These are phyloP conservation scores for Aspidiotus destructor DNA, from an alignment of 2,888 invertebrate genomes.

Conservation along the genomic window DNA sequence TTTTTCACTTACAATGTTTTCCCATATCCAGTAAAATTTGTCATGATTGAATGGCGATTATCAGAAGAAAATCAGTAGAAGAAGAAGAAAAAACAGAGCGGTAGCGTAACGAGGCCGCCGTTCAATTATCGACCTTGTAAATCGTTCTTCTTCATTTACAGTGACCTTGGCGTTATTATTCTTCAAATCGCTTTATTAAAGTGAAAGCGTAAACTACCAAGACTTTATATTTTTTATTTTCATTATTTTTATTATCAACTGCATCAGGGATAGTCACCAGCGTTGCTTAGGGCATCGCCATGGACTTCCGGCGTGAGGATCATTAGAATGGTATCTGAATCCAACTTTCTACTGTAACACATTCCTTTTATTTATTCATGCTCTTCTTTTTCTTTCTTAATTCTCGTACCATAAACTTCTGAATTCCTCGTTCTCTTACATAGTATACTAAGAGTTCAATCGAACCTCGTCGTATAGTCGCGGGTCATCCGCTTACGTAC, in stretches of 20 bases:
- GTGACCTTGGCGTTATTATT: constrained; percentile 32
- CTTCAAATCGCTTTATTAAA: constrained; percentile 31
- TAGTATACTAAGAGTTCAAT: too few species aligned
- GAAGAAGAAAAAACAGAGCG: constrained; percentile 19
- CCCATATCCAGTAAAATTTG: background rate
- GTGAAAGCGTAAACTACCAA: constrained; percentile 30
- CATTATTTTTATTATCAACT: constrained; percentile 24
- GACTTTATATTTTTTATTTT: constrained; percentile 11
- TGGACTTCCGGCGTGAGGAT: constrained; percentile 16
- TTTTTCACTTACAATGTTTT: too few species aligned
- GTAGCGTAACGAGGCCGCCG: constrained; percentile 30
- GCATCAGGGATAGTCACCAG: constrained; percentile 28
- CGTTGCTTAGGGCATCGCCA: constrained; percentile 18
- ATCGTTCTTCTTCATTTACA: constrained; percentile 32
- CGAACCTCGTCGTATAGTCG: background rate
- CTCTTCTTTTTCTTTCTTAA: background rate
- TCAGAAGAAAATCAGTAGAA: background rate
- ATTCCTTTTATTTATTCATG: constrained; percentile 1
- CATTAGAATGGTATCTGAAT: constrained; percentile 7
- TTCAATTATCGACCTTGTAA: constrained; percentile 31
- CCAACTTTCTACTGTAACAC: background rate
- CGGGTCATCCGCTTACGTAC: constrained; percentile 27
- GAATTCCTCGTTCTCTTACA: background rate
- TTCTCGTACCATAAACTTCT: background rate
- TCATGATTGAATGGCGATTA: background rate